A percentile compares a stretch with the other conserved stretches of the same genome.
These are phyloP conservation scores for Hydrotaea cyrtoneurina DNA, from an alignment of 2,888 invertebrate genomes.

Conservation along the genomic window DNA sequence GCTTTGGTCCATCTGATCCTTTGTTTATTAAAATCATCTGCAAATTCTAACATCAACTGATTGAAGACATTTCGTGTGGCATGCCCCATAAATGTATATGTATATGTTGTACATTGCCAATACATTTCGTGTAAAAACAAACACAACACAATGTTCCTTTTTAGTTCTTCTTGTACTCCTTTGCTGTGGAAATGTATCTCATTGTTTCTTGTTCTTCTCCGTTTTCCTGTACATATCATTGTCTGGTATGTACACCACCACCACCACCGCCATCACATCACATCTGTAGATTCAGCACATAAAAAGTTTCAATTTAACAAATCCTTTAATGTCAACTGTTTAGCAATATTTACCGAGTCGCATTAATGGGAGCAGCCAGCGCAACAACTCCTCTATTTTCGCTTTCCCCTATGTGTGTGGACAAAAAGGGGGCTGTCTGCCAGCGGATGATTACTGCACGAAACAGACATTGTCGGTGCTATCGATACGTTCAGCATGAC, in stretches of 20 bases:
- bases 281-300: constrained; percentile 36
- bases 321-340: constrained; percentile 59
- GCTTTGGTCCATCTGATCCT: too few relatives aligned
- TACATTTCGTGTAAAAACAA: not conserved
- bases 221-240: not conserved
- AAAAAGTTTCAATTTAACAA: constrained; percentile 59
- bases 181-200: not conserved
- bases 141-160: not conserved
- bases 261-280: not conserved
- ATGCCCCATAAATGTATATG: not conserved
- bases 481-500: constrained; percentile 3
- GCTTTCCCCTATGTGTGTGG: too few relatives aligned
- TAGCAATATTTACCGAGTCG: constrained; percentile 21
- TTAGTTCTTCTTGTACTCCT: not conserved
- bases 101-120: constrained; percentile 4
- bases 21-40: too few relatives aligned
- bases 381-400: not conserved
- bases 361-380: not conserved
- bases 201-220: not conserved
- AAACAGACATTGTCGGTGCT: not conserved
- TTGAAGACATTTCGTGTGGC: not conserved
- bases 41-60: too few relatives aligned
- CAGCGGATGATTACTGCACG: not conserved
- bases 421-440: too few relatives aligned
- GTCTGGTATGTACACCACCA: constrained; percentile 1